Base-by-base conservation (phyloP, 2,797 vertebrate genomes). In the Pseudochromis fuscus region DNA sequence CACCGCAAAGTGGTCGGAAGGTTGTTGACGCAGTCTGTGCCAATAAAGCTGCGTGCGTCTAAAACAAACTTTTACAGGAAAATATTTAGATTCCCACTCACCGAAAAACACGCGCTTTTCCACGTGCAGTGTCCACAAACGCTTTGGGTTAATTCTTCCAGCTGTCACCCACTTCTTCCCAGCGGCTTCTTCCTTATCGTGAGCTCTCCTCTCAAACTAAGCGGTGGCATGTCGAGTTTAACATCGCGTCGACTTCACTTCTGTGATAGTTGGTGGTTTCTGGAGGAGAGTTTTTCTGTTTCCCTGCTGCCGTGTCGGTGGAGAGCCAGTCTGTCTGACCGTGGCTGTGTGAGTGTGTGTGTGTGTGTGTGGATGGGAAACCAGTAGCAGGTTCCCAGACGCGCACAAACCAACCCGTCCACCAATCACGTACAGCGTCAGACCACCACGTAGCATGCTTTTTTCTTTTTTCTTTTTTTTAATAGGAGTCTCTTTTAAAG, bases 371-470 rank as follows among this genome's bases (percentile, higher is more conserved):
- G 77, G 48, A 56, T 38, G 68, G 40, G 52, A 62, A 77, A 86
- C 75, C 87, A 89, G 92, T 83, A 89, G 91, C 91, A 89, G 90
- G 87, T 90, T 81, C 86, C 72, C 83, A 83, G 68, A 53, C 73
- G 45, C 73, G 45, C 75, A 75, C 67, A 49, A 56, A 66, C 72
- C 44, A 62, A 42, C 72, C 46, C 64, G 69, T 52, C 58, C 75
- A 67, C 86, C 82, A 85, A 85, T 89, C 85, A 85, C 83, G 84
- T 66, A 59, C 74, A 55, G 56, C 27, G 71, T 75, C 56, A 59
- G 72, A 42, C 6, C 45, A 4, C 6, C 53, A 59, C 80, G 80
- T 46, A 58, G 50, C 55, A 50, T 59, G 48, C 49, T 5, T 42
- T 42, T 25, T 37, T 28, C 11, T 9, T n/a, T n/a, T n/a, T n/a